phyloP scores from a whole-genome alignment of 2,113 vertebrate genomes.

The Cercopithecus mona region DNA sequence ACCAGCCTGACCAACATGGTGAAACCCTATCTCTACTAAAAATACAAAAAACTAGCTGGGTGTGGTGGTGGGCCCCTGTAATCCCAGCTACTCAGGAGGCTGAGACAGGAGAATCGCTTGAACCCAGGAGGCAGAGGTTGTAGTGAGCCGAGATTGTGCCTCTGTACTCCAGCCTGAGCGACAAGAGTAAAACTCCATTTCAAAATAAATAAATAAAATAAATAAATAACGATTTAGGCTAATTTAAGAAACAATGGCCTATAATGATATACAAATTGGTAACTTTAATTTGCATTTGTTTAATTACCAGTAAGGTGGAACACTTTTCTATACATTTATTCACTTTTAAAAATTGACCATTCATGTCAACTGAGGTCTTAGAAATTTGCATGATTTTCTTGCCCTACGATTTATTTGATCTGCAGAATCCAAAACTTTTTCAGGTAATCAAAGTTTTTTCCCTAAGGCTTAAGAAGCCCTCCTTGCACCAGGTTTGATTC shows the following conservation, averaged over 20 bases:
- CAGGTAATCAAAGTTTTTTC: background rate
- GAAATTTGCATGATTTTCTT: background rate
- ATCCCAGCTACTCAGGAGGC: too few relatives aligned
- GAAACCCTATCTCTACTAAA: too few relatives aligned
- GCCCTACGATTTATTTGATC: background rate
- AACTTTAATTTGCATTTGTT: background rate
- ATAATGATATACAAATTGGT: background rate
- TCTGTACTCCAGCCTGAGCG: too few relatives aligned
- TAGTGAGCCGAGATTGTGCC: too few relatives aligned
- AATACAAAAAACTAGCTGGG: too few relatives aligned
- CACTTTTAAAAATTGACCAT: background rate
- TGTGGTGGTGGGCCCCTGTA: too few relatives aligned
- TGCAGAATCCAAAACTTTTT: background rate
- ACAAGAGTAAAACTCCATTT: too few relatives aligned
- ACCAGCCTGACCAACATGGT: too few relatives aligned
- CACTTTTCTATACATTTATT: background rate
- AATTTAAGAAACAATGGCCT: background rate
- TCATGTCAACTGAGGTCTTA: background rate
- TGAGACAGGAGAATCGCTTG: too few relatives aligned
- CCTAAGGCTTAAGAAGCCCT: background rate
- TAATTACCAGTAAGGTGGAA: background rate
- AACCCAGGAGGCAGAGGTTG: too few relatives aligned
- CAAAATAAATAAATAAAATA: background rate
- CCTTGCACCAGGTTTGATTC: background rate
- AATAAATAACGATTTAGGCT: background rate